Conservation (phyloP, 2,888 invertebrate genomes). For the Sepiola atlantica region DNA sequence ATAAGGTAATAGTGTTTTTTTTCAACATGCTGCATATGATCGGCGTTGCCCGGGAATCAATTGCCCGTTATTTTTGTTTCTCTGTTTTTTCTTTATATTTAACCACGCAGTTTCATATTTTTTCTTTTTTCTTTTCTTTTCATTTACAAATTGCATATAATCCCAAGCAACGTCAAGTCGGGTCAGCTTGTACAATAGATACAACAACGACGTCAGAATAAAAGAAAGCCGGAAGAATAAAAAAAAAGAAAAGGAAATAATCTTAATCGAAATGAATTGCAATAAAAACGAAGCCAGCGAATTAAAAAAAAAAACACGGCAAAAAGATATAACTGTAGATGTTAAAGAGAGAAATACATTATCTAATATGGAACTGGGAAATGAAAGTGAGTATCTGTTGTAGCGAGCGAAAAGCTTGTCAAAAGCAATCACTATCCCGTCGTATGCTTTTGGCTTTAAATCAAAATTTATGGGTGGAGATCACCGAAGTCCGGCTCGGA, state of each 20-base stretch:
- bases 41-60: too few relatives aligned
- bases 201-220: too few relatives aligned
- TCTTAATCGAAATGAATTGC: neutral
- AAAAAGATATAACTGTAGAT: neutral
- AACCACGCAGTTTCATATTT: too few relatives aligned
- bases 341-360: neutral
- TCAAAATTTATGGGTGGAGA: neutral
- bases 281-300: neutral
- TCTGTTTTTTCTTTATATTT: too few relatives aligned
- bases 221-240: neutral
- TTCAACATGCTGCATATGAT: too few relatives aligned
- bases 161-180: too few relatives aligned
- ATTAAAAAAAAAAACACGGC: neutral
- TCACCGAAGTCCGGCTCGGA: neutral
- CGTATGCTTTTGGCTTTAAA: conserved; percentile 32
- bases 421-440: neutral
- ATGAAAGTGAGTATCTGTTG: neutral
- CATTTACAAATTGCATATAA: too few relatives aligned
- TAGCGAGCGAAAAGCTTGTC: neutral
- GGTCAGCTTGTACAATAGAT: too few relatives aligned
- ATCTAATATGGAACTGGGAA: neutral
- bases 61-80: too few relatives aligned
- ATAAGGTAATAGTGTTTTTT: too few relatives aligned
- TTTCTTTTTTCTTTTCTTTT: too few relatives aligned
- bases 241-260: neutral